phyloP scores from a whole-genome alignment of 2,797 vertebrate genomes.

The Microcaecilia unicolor region DNA sequence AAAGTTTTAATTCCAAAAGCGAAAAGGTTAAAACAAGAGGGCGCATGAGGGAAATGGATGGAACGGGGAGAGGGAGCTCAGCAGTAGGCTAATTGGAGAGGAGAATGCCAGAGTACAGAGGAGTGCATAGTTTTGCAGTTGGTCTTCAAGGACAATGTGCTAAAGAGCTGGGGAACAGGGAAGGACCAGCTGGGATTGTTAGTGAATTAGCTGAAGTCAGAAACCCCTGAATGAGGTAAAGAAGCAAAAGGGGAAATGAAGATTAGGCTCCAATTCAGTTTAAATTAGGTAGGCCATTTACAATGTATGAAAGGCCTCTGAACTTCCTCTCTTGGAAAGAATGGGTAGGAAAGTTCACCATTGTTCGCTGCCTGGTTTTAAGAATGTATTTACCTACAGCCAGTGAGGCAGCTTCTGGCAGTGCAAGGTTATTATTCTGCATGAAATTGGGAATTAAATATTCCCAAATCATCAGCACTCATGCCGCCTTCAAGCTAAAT shows the following conservation, averaged over 20 bases:
- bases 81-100: constrained; percentile 60
- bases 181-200: constrained; percentile 65
- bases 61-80: constrained; percentile 37
- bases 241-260: constrained; percentile 70
- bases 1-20: constrained; percentile 30
- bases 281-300: constrained; percentile 86
- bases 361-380: constrained; percentile 68
- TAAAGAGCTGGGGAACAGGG: constrained; percentile 50
- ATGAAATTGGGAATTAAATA: constrained; percentile 19
- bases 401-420: too few species aligned
- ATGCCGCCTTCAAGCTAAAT: too few species aligned
- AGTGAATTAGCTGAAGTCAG: constrained; percentile 83
- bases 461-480: constrained; percentile 5
- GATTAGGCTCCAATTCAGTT: constrained; percentile 77
- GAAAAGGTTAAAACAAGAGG: constrained; percentile 33
- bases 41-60: constrained; percentile 24
- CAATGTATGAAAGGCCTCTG: constrained; percentile 69
- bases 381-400: constrained; percentile 77
- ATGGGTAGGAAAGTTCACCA: constrained; percentile 83
- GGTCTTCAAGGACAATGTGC: constrained; percentile 49
- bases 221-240: constrained; percentile 68
- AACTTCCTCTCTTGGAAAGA: constrained; percentile 75
- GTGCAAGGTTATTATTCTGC: constrained; percentile 51
- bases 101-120: constrained; percentile 36
- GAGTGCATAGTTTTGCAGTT: constrained; percentile 23